Evolutionary conservation across 2,113 vertebrate species (phyloP).

Genomic region (Bombycilla garrulus): DNA sequence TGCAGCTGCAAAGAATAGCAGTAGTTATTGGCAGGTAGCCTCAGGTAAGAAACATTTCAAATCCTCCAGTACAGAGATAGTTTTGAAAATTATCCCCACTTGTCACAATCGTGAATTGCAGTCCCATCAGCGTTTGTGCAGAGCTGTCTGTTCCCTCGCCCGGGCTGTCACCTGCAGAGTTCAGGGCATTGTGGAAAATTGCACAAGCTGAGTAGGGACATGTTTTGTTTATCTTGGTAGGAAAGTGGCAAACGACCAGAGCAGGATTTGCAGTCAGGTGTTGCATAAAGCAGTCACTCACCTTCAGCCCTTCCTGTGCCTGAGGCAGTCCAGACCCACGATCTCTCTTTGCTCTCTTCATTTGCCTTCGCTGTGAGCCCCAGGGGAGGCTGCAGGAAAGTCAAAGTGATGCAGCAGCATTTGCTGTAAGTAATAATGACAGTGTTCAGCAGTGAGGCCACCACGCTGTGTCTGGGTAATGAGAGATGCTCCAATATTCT

Average conservation of each 20-base stretch:
- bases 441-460: not conserved
- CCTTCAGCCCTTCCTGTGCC: not conserved
- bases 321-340: accelerated
- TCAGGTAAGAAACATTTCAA: conserved; percentile 51
- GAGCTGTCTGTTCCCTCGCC: not conserved
- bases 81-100: conserved; percentile 18
- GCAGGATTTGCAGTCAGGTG: not conserved
- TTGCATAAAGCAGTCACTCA: not conserved
- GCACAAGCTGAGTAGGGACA: not conserved
- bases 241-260: not conserved
- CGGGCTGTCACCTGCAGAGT: conserved; percentile 24
- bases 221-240: not conserved
- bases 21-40: conserved; percentile 7
- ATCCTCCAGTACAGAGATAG: not conserved
- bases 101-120: not conserved
- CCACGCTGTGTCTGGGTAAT: not conserved
- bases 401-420: not conserved
- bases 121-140: not conserved
- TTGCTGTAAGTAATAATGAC: not conserved
- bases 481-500: not conserved
- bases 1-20: conserved; percentile 14
- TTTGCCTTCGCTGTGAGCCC: not conserved
- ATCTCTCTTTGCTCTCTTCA: not conserved
- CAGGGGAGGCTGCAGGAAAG: not conserved
- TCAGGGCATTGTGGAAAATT: not conserved